Percentiles rank a stretch among this genome's conserved stretches.
Evolutionary conservation across 2,888 invertebrate genomes (phyloP).

Genomic region (Mylabris sibirica): DNA sequence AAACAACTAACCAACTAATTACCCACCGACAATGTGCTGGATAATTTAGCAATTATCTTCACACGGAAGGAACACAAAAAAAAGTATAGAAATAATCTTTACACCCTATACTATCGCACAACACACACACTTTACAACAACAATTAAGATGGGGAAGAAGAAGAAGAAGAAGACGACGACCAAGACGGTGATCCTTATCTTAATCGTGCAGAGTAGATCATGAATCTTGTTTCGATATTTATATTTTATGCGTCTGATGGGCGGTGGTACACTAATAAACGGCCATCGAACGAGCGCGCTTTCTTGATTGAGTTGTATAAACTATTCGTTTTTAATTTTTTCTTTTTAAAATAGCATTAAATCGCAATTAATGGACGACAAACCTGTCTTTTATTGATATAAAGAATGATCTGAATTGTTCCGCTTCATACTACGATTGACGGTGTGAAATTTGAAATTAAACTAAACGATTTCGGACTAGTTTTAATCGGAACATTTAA

Average conservation of each 20-base stretch:
- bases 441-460: not conserved
- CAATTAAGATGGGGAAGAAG: not conserved
- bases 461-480: not conserved
- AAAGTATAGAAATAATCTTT: not conserved
- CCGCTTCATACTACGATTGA: not conserved
- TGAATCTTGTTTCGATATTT: slow-evolving; percentile 10
- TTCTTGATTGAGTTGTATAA: slow-evolving; percentile 11
- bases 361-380: slow-evolving; percentile 32
- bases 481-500: not conserved
- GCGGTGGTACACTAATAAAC: not conserved
- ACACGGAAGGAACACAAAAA: not conserved
- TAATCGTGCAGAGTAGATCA: slow-evolving; percentile 5
- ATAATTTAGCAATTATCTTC: slow-evolving; percentile 2
- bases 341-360: slow-evolving; percentile 30
- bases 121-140: not conserved
- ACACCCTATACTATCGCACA: not conserved
- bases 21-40: not conserved
- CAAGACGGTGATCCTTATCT: not conserved
- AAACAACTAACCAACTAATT: slow-evolving; percentile 1
- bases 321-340: not conserved
- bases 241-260: slow-evolving; percentile 11
- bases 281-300: slow-evolving; percentile 8
- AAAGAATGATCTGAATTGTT: not conserved
- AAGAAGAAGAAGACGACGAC: not conserved
- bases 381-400: slow-evolving; percentile 20